phyloP scores from a whole-genome alignment of 2,888 invertebrate species.

The Pseudococcus jackbeardsleyi region DNA sequence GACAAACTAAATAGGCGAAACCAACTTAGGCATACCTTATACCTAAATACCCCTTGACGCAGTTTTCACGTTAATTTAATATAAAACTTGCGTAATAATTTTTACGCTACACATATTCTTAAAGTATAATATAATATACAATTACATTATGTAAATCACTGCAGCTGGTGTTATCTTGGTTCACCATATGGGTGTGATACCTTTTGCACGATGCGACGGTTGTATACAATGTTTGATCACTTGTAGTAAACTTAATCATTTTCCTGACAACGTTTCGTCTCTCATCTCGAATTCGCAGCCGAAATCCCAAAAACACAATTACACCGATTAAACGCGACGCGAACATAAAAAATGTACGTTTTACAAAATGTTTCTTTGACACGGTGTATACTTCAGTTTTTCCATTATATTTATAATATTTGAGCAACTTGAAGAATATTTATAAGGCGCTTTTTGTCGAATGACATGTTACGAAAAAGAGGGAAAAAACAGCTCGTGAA shows the following conservation, averaged over 20 bases:
- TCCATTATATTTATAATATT: slow-evolving; percentile 27
- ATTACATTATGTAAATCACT: slow-evolving; percentile 47
- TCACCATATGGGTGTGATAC: slow-evolving; percentile 29
- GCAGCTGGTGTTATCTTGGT: slow-evolving; percentile 35
- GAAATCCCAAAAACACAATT: slow-evolving; percentile 17
- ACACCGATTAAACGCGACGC: not conserved
- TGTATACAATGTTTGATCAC: slow-evolving; percentile 13
- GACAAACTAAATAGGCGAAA: not conserved
- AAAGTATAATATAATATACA: slow-evolving; percentile 30
- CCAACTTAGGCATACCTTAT: not conserved
- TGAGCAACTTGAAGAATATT: not conserved
- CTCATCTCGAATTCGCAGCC: not conserved
- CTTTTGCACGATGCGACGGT: not conserved
- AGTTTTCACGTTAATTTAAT: not conserved
- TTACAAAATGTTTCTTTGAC: not conserved
- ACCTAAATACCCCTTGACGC: not conserved
- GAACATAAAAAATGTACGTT: not conserved
- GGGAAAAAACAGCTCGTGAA: not conserved
- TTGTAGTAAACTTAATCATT: slow-evolving; percentile 35
- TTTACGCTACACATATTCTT: slow-evolving; percentile 34
- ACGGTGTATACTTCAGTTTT: not conserved
- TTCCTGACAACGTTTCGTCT: slow-evolving; percentile 5
- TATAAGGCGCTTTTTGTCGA: slow-evolving; percentile 18
- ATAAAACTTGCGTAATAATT: slow-evolving; percentile 1
- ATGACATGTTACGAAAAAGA: slow-evolving; percentile 10